Evolutionary conservation across 1,140 invertebrate species (phyloP).

Genomic region (Calliphora vicina): DNA sequence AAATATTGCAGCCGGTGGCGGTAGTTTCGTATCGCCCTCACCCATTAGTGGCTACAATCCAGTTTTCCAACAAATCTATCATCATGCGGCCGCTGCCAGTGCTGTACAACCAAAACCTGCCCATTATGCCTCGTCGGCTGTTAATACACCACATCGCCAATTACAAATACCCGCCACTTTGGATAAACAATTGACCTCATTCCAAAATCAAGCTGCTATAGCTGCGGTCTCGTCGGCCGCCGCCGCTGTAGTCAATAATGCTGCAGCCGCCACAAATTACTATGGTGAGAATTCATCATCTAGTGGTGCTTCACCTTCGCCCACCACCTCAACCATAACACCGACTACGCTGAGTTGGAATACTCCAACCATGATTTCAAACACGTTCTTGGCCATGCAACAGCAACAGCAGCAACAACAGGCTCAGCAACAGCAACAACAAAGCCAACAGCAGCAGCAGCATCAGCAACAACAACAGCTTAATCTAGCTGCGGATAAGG

Average conservation of each 20-base stretch:
- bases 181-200: constrained; percentile 57
- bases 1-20: constrained; percentile 57
- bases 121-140: constrained; percentile 58
- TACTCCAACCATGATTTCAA: constrained; percentile 58
- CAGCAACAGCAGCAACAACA: constrained; percentile 57
- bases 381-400: constrained; percentile 61
- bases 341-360: constrained; percentile 59
- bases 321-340: constrained; percentile 57
- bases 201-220: constrained; percentile 60
- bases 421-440: constrained; percentile 47
- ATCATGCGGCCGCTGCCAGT: constrained; percentile 57
- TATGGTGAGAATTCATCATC: constrained; percentile 61
- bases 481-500: constrained; percentile 58
- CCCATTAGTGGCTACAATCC: constrained; percentile 61
- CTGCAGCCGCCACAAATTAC: constrained; percentile 57
- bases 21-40: constrained; percentile 59
- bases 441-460: constrained; percentile 55
- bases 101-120: constrained; percentile 60
- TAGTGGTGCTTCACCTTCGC: constrained; percentile 58
- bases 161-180: constrained; percentile 56
- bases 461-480: constrained; percentile 57
- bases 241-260: constrained; percentile 56
- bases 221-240: constrained; percentile 50
- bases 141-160: constrained; percentile 58
- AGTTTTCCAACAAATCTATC: constrained; percentile 61